Base-by-base conservation (phyloP, 2,113 vertebrate species). In the Sporophila hypoxantha region DNA sequence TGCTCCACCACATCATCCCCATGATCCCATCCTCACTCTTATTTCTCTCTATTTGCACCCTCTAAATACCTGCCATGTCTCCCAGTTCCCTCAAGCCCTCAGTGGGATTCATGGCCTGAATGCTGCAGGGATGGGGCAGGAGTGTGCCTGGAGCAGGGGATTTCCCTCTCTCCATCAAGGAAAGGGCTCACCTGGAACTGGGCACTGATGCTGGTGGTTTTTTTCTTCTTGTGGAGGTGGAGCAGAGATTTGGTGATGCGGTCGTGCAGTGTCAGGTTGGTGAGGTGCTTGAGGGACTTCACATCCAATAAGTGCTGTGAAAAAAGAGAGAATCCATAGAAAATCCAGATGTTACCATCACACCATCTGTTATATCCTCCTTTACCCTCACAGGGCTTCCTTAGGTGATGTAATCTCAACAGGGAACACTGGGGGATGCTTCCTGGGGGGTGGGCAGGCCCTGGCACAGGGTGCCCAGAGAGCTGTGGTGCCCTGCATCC, bases 181-280 rank as follows among this genome's bases (percentile, higher is more conserved):
- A 21, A 81, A 93, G 65, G 84, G 79, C 59, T 89, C 87, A 99
- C 99, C 99, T 99, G 99, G 94, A 99, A 99, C 95, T 99, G 99
- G 39, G 99, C 99, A 2, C 99, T 99, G 95, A 99, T 99, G 82
- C 99, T 99, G 70, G 99, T 0, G 99, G 98, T 74, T 99, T 99
- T 99, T 96, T 99, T 99, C 97, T 99, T 99, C 97, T 99, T 99
- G 92, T 99, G 98, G 69, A 99, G 97, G 93, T 99, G 99, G 50
- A 99, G 98, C 78, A 99, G 97, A 29, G 99, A 99, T 93, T 99
- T 99, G 81, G 99, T 99, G 84, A 99, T 99, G 75, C 99, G 98
- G 95, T 99, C 99, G 0, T 99, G 99, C 30, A 99, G 95, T 0
- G 99, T 99, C 96, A 99, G 95, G 89, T 98, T 99, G 15, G 98